Evolutionary conservation across 2,113 vertebrate species (phyloP).

Genomic region (Eudyptes chrysolophus): DNA sequence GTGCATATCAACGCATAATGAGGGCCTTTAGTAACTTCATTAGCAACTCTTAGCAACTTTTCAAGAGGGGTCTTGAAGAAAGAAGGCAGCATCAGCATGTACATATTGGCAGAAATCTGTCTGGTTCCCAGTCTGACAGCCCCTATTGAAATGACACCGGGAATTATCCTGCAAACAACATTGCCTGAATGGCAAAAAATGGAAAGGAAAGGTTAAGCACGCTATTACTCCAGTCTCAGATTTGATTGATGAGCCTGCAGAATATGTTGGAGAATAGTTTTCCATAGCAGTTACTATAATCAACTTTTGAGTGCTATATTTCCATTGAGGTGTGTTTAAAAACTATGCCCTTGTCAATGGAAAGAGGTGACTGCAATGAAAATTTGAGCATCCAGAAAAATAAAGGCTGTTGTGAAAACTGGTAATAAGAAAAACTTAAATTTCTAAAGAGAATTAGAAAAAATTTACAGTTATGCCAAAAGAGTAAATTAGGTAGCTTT

Average conservation of each 20-base stretch:
- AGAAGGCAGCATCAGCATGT: background rate
- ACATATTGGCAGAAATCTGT: background rate
- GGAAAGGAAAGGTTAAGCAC: background rate
- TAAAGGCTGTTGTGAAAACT: background rate
- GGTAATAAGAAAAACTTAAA: background rate
- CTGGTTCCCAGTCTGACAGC: background rate
- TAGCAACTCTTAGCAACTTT: background rate
- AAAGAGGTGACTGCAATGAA: background rate
- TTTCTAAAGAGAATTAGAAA: background rate
- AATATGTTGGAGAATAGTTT: background rate
- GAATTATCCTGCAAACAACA: background rate
- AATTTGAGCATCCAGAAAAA: background rate
- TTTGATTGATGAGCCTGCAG: background rate
- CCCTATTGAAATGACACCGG: background rate
- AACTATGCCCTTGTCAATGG: background rate
- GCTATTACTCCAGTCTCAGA: background rate
- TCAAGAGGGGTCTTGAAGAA: background rate
- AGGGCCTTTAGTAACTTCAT: background rate
- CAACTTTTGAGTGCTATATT: background rate
- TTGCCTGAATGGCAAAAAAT: background rate
- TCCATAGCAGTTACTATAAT: background rate
- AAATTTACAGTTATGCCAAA: background rate
- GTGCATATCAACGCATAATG: background rate
- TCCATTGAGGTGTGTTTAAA: background rate
- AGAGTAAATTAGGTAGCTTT: background rate